A percentile compares a stretch with the other conserved stretches of the same genome.
phyloP scores from a whole-genome alignment of 2,888 invertebrate species.

The Trachelus tabidus region DNA sequence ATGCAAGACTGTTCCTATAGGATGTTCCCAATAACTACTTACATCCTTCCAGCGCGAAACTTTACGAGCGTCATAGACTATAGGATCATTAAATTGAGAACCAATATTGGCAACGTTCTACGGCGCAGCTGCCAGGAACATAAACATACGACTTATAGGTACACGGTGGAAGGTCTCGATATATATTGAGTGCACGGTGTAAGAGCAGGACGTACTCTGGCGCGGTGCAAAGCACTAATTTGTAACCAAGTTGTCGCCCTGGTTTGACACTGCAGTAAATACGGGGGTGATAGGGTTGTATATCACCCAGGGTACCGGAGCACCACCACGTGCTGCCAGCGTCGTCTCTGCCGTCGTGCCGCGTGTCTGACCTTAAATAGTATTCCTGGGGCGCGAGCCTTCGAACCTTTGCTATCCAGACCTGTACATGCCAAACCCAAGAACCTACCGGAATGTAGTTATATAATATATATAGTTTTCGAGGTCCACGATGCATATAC shows the following conservation, averaged over 20 bases:
- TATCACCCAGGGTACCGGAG: slow-evolving; percentile 56
- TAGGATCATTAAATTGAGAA: slow-evolving; percentile 64
- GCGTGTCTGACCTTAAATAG: slow-evolving; percentile 34
- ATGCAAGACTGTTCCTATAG: background rate
- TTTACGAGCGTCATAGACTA: slow-evolving; percentile 41
- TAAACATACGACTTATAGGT: slow-evolving; percentile 52
- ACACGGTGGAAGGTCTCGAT: slow-evolving; percentile 30
- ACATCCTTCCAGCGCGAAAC: slow-evolving; percentile 11
- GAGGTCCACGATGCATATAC: background rate
- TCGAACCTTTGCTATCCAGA: background rate
- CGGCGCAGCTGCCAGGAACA: slow-evolving; percentile 60
- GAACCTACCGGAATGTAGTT: background rate
- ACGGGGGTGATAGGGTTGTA: slow-evolving; percentile 62
- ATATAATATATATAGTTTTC: background rate
- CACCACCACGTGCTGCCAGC: slow-evolving; percentile 26
- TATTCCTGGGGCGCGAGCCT: background rate
- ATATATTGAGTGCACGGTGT: slow-evolving; percentile 37
- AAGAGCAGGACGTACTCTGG: slow-evolving; percentile 27
- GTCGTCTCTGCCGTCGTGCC: slow-evolving; percentile 16
- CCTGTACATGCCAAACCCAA: background rate
- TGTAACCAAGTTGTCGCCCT: slow-evolving; percentile 65
- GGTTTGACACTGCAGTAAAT: slow-evolving; percentile 65
- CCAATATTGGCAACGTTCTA: slow-evolving; percentile 62
- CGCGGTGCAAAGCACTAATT: slow-evolving; percentile 60
- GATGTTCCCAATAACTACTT: background rate